Evolutionary conservation across 2,113 vertebrate species (phyloP), one percentile per base, ranked within the genome.

Genomic region (Channa maculata): DNA sequence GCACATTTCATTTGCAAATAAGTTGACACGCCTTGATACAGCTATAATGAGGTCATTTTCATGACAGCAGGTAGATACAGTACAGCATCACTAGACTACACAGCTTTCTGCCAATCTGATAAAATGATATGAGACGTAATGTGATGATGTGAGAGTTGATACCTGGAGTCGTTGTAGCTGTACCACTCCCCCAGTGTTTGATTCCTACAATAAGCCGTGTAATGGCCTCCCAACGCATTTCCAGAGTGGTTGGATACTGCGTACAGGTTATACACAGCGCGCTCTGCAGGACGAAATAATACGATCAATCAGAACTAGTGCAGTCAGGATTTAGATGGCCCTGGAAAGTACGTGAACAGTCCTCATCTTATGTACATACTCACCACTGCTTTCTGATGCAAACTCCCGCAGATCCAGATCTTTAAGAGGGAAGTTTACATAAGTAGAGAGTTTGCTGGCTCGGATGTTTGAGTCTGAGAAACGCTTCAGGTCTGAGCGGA

Each of bases 231-330:
- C 95, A 98, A 90, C 54, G 96, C 95, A 83, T 96, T 98, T 72
- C 98, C 98, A 0, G 95, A 96, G 95, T 99, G 97, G 91, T 99
- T 99, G 89, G 98, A 98, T 66, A 99, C 95, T 0, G 97, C 96
- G 0, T 98, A 99, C 79, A 99, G 94, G 91, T 97, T 98, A 88
- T 99, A 99, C 82, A 96, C 82, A 0, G 95, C 87, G 0, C 96
- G 95, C 77, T 95, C 97, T 98, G 92, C 0, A 24, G 65, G 75
- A 36, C 66, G 55, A 80, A 5, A 76, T 10, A 36, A 50, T 39
- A 33, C 44, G 9, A 49, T 76, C 45, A 77, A 48, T 55, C 61
- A 67, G 33, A 34, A 2, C 5, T 0, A 41, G 12, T 7, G 9
- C 46, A 33, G 3, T 0, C 37, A 2, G 13, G 8, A 65, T 24